Evolutionary conservation across 2,797 vertebrate species (phyloP), one percentile per base, ranked within the genome.

Genomic region (Rhyacichthys aspro): DNA sequence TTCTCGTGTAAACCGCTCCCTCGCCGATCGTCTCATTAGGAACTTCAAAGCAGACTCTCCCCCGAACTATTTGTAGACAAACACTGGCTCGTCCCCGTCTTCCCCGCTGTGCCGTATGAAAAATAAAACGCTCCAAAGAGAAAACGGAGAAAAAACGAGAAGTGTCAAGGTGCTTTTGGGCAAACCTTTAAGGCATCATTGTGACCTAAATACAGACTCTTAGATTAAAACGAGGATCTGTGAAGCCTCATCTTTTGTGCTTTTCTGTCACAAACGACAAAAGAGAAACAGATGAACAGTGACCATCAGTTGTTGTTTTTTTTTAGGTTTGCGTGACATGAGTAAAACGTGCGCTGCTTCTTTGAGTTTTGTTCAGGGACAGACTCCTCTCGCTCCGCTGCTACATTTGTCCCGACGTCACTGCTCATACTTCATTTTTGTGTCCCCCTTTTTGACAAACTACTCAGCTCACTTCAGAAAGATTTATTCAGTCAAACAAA

Each of bases 1-100:
- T 38, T 49, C 12, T 3, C 48, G 45, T 23, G 23, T 59, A 59
- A 46, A 63, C 10, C 8, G 19, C 34, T 28, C 59, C 41, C 28
- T 11, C 45, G 59, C 41, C 43, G 43, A 55, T 56, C 32, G 44
- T 41, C 65, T 69, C 37, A 38, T 61, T 64, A 56, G 48, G 8
- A 39, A 41, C 44, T 44, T 67, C 45, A 56, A 57, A 65, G 42
- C n/a, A 33, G 47, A 34, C 36, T 61, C 45, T 68, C 66, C 43
- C 1, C 36, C n/a, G 15, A 23, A 8, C 28, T 23, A 16, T 57
- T 57, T 47, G 56, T 47, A 3, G 28, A 46, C 41, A 66, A 46
- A 58, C 14, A 16, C 17, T 55, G 12, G 12, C 23, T 23, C n/a
- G 65, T 46, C 37, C 38, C 8, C 1, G n/a, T 9, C 16, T 23